Percentiles rank a stretch among this genome's conserved stretches.
phyloP scores from a whole-genome alignment of 2,113 vertebrate genomes.

The Ardeotis arabs region DNA sequence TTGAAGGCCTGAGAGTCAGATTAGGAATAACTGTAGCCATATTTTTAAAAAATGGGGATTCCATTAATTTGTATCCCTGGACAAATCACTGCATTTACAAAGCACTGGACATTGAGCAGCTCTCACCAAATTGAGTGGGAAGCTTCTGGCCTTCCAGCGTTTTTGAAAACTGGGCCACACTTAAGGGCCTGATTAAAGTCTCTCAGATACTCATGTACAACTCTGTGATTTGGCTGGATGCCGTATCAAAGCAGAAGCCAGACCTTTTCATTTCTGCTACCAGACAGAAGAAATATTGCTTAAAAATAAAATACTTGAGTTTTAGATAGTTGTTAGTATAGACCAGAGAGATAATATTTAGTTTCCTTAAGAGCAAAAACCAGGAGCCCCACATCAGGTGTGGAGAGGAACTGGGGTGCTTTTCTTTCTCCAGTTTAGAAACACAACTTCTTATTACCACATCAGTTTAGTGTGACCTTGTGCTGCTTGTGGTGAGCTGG shows the following conservation, averaged over 20 bases:
- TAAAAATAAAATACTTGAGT: neutral
- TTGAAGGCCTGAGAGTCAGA: neutral
- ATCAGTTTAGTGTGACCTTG: slow-evolving; percentile 49
- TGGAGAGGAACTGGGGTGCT: neutral
- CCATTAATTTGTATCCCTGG: neutral
- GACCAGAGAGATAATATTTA: neutral
- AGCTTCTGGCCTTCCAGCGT: neutral
- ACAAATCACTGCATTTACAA: neutral
- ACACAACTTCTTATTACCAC: neutral
- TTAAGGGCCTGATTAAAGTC: neutral
- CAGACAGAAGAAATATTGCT: neutral
- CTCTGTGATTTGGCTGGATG: neutral
- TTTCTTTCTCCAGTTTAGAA: neutral
- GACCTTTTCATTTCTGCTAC: neutral
- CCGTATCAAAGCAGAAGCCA: neutral
- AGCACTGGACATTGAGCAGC: neutral
- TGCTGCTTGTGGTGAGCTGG: slow-evolving; percentile 18
- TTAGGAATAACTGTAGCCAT: neutral
- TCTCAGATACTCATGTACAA: neutral
- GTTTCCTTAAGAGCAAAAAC: neutral
- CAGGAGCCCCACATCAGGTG: neutral
- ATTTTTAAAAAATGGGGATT: neutral
- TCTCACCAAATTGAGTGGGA: neutral
- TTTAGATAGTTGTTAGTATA: neutral
- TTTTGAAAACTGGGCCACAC: neutral